phyloP scores from a whole-genome alignment of 2,797 vertebrate genomes.

The Morelia viridis region DNA sequence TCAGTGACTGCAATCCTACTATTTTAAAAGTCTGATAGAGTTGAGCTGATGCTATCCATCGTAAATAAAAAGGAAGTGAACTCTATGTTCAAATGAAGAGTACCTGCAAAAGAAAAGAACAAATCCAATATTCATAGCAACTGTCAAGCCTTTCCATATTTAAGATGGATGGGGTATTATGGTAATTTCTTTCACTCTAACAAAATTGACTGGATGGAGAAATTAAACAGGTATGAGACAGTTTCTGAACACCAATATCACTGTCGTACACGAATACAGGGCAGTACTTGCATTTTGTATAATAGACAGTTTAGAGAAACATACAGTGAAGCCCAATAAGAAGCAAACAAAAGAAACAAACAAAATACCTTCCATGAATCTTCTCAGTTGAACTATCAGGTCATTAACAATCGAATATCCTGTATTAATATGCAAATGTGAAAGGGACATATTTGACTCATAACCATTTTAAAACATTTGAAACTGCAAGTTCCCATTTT shows the following conservation, averaged over 20 bases:
- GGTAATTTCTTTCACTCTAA: not conserved
- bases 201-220: not conserved
- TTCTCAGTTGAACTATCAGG: not conserved
- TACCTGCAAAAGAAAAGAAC: not conserved
- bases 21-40: conserved; percentile 22
- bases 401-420: not conserved
- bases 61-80: conserved; percentile 25
- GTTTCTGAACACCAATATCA: not conserved
- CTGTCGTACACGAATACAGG: conserved; percentile 7
- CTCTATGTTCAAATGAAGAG: not conserved
- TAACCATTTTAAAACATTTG: not conserved
- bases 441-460: not conserved
- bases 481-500: too few species aligned
- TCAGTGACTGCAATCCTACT: conserved; percentile 28
- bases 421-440: not conserved
- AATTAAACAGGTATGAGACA: not conserved
- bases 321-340: not conserved
- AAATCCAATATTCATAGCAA: not conserved
- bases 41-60: not conserved
- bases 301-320: conserved; percentile 8
- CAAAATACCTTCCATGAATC: not conserved
- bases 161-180: not conserved
- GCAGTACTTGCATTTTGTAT: not conserved
- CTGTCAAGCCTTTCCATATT: not conserved
- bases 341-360: not conserved